These are phyloP conservation scores for Microplitis mediator DNA, from an alignment of 1,140 invertebrate genomes.

Conservation along the genomic window DNA sequence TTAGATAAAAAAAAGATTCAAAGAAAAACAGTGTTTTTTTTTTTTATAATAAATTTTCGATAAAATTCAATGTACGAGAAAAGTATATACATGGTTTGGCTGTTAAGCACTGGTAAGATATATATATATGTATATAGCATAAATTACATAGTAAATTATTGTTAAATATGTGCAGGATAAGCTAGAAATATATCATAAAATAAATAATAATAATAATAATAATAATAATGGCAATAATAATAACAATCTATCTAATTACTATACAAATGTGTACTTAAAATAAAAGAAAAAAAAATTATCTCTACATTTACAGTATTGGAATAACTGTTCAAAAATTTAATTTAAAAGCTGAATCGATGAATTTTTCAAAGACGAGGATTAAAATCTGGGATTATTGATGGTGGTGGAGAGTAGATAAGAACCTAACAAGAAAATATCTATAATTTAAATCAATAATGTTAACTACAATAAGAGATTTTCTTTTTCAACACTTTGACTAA, in stretches of 20 bases:
- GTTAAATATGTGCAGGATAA: conserved; percentile 51
- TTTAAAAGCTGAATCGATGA: conserved; percentile 29
- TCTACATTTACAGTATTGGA: conserved; percentile 22
- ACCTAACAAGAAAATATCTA: conserved; percentile 44
- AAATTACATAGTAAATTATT: conserved; percentile 48
- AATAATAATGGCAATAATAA: conserved; percentile 45
- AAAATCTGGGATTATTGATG: neutral
- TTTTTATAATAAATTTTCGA: neutral
- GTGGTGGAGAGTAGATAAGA: conserved; percentile 27
- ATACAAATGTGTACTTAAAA: neutral
- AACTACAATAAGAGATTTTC: conserved; percentile 53
- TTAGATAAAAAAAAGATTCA: conserved; percentile 25
- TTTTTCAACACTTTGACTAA: conserved; percentile 50
- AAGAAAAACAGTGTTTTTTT: conserved; percentile 7
- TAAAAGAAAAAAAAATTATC: neutral
- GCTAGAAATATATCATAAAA: conserved; percentile 33
- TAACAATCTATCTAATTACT: conserved; percentile 33
- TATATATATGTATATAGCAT: conserved; percentile 36
- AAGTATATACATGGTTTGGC: conserved; percentile 47
- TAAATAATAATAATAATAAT: conserved; percentile 36
- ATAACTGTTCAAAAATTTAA: conserved; percentile 29
- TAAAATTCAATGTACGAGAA: conserved; percentile 51
- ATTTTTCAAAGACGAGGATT: conserved; percentile 29
- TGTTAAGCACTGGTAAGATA: conserved; percentile 55
- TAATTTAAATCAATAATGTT: conserved; percentile 44